Evolutionary conservation across 1,140 invertebrate genomes (phyloP), one percentile per base, ranked within the genome.

Genomic region (Drosophila mojavensis): DNA sequence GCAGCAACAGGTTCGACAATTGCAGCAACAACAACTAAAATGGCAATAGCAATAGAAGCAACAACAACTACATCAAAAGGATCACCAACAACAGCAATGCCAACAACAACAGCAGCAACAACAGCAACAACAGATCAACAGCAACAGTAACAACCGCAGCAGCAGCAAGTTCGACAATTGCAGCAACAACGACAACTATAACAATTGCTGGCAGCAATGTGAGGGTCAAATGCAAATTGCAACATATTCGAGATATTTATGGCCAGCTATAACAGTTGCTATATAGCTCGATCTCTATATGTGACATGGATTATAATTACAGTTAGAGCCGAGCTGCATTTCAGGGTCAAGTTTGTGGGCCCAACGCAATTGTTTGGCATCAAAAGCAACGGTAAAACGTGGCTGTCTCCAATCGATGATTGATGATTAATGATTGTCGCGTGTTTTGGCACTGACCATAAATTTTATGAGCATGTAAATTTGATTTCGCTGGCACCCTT

Each of bases 141-240:
- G 11, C 11, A 39, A 5, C 33, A 10, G 10, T 10, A 36, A 11
- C 33, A 36, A 4, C 33, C 10, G 5, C 33, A 36, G 9, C 33
- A 36, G 10, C 33, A 36, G 33, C 33, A 36, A 10, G 33, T 11
- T 36, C 33, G 33, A 36, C 33, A 36, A 36, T 10, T 36, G 33
- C 33, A 36, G 33, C 33, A 36, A 53, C 10, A 51, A 62, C 51
- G 39, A 15, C 15, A 24, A 26, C 63, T n/a, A 15, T 9, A 76
- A 80, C 73, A 75, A 84, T 80, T 68, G 71, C 73, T 64, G 39
- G 62, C 63, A 58, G 50, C 43, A 50, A 65, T 65, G 20, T 79
- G 65, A 77, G 69, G 83, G 83, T 83, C 83, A 83, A 79, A 86
- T 85, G 81, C 82, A 86, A 86, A 86, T 86, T 86, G 83, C 83